These are phyloP conservation scores for Leptatherina wallacei DNA, from an alignment of 2,797 vertebrate species.

Conservation along the genomic window DNA sequence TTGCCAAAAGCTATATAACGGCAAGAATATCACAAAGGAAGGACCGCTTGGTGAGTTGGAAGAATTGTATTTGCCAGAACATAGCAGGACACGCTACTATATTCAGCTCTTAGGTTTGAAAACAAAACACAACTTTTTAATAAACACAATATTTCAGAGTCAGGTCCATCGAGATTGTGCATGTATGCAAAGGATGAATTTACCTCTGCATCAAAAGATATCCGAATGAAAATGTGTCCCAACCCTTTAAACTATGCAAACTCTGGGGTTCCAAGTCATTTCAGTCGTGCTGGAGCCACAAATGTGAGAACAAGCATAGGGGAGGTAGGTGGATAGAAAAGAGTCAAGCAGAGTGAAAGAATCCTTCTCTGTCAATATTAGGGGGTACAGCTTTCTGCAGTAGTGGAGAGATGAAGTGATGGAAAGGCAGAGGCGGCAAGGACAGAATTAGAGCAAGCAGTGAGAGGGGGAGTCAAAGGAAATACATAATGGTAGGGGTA, in stretches of 20 bases:
- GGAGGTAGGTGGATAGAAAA: slow-evolving; percentile 34
- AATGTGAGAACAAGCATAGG: slow-evolving; percentile 37
- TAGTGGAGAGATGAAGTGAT: slow-evolving; percentile 36
- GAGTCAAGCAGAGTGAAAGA: slow-evolving; percentile 65
- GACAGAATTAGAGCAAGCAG: slow-evolving; percentile 64
- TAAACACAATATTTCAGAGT: neutral
- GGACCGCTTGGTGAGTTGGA: slow-evolving; percentile 34
- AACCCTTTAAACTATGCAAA: slow-evolving; percentile 29
- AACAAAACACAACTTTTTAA: slow-evolving; percentile 24
- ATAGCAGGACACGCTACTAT: neutral
- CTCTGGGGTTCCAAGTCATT: slow-evolving; percentile 51
- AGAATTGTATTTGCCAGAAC: slow-evolving; percentile 39
- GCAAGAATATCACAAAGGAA: slow-evolving; percentile 30
- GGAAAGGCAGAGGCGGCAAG: slow-evolving; percentile 53
- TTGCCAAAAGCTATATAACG: slow-evolving; percentile 35
- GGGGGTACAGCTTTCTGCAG: slow-evolving; percentile 51
- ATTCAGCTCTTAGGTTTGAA: slow-evolving; percentile 24
- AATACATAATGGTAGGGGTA: slow-evolving; percentile 61
- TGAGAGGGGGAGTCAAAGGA: slow-evolving; percentile 55
- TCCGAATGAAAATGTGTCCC: slow-evolving; percentile 28
- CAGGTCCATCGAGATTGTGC: slow-evolving; percentile 5
- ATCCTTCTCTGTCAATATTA: slow-evolving; percentile 70
- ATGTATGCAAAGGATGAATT: slow-evolving; percentile 22
- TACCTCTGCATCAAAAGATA: neutral
- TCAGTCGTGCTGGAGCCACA: slow-evolving; percentile 42